Percentiles rank a stretch among this genome's conserved stretches.
Conservation (phyloP, 2,888 invertebrate genomes). For the Acholoe squamosa region DNA sequence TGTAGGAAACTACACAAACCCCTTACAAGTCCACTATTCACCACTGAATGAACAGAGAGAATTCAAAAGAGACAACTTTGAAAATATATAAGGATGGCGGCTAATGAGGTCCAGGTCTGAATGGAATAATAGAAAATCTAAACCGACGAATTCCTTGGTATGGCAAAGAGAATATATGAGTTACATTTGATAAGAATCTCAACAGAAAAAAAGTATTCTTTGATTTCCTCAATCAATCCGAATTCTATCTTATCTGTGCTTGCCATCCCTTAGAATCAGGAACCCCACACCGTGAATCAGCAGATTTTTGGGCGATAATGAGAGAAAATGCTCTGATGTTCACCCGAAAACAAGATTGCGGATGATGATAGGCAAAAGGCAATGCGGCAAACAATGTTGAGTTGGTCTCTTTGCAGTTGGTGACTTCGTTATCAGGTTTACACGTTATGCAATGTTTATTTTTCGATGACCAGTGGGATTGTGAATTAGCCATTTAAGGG, state of each 20-base stretch:
- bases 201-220: neutral
- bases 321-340: neutral
- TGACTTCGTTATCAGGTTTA: neutral
- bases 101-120: too few species aligned
- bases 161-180: too few species aligned
- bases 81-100: too few species aligned
- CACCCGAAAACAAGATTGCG: neutral
- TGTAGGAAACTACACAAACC: too few species aligned
- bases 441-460: neutral
- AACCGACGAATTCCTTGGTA: too few species aligned
- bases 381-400: neutral
- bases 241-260: neutral
- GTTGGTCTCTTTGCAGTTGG: neutral
- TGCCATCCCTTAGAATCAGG: neutral
- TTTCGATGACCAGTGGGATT: neutral
- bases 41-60: too few species aligned
- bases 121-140: too few species aligned
- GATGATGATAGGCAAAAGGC: neutral
- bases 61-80: too few species aligned
- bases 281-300: neutral
- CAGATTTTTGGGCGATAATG: neutral
- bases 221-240: neutral
- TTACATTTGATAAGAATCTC: too few species aligned
- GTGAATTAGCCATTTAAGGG: too few species aligned
- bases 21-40: too few species aligned